Conservation (phyloP, 2,113 vertebrate genomes). For the Melanerpes aurifrons region DNA sequence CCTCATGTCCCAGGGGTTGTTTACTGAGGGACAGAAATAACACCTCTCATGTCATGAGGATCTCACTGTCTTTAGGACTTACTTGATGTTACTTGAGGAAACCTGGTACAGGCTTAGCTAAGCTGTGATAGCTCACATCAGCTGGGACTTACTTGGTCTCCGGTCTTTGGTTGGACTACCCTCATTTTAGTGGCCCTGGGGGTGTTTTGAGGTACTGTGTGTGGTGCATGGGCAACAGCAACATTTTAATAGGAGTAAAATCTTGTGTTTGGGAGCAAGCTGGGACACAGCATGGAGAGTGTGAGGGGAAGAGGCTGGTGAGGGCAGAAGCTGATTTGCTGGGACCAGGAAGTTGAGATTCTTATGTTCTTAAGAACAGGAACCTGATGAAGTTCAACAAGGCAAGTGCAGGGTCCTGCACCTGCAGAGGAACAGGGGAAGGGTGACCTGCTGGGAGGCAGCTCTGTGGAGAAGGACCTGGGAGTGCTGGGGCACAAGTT, state of each 20-base stretch:
- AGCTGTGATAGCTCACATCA: background rate
- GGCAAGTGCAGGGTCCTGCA: too few relatives aligned
- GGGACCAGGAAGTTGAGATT: background rate
- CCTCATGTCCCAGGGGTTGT: accelerated
- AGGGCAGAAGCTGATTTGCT: background rate
- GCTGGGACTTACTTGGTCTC: background rate
- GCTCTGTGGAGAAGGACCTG: too few relatives aligned
- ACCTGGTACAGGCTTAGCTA: accelerated
- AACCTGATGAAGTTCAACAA: background rate
- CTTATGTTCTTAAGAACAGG: background rate
- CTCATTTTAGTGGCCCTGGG: background rate
- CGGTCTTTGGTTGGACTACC: background rate
- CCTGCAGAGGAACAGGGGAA: too few relatives aligned
- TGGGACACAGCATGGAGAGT: background rate
- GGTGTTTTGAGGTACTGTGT: background rate
- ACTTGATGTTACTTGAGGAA: background rate
- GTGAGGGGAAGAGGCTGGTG: background rate
- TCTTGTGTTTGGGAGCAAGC: background rate
- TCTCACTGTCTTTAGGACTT: background rate
- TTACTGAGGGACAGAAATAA: background rate
- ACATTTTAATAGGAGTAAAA: background rate
- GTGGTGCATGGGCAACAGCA: background rate
- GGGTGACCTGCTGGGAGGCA: too few relatives aligned
- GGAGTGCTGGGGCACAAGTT: too few relatives aligned
- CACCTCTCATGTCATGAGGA: background rate